Conservation (phyloP, 2,797 vertebrate genomes). For the Arrhamphus sclerolepis region DNA sequence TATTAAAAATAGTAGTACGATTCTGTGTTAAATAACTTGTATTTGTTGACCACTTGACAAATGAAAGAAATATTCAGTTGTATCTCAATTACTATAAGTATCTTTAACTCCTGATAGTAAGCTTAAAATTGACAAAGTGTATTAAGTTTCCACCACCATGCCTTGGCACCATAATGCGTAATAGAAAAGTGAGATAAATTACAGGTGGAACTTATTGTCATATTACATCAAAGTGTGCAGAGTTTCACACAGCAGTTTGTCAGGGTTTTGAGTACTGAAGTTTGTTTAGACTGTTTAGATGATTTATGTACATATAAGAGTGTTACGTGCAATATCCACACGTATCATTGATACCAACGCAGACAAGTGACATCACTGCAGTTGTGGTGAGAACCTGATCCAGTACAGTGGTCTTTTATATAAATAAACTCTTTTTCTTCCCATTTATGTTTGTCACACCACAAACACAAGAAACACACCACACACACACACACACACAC, state of each 20-base stretch:
- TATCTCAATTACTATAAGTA: no score
- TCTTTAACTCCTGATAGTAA: no score
- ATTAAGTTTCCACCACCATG: no score
- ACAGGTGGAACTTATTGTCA: neutral
- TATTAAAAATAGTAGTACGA: no score
- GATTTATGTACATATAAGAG: no score
- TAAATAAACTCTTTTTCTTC: constrained; percentile 57
- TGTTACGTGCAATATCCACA: constrained; percentile 7
- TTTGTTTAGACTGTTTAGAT: constrained; percentile 4
- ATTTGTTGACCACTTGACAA: no score
- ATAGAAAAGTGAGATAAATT: neutral
- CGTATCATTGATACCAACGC: constrained; percentile 18
- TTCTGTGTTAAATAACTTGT: no score
- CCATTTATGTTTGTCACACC: constrained; percentile 2
- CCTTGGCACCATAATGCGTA: no score
- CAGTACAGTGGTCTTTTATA: constrained; percentile 54
- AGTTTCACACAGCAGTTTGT: no score
- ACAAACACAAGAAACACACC: constrained; percentile 12
- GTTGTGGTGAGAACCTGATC: constrained; percentile 67
- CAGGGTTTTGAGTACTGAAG: neutral
- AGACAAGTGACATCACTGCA: constrained; percentile 60
- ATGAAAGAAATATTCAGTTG: no score
- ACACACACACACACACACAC: constrained; percentile 18
- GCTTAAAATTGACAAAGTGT: no score
- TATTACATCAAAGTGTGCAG: neutral